These are phyloP conservation scores for Eugnorisma glareosa DNA, from an alignment of 2,888 invertebrate species.

Conservation along the genomic window DNA sequence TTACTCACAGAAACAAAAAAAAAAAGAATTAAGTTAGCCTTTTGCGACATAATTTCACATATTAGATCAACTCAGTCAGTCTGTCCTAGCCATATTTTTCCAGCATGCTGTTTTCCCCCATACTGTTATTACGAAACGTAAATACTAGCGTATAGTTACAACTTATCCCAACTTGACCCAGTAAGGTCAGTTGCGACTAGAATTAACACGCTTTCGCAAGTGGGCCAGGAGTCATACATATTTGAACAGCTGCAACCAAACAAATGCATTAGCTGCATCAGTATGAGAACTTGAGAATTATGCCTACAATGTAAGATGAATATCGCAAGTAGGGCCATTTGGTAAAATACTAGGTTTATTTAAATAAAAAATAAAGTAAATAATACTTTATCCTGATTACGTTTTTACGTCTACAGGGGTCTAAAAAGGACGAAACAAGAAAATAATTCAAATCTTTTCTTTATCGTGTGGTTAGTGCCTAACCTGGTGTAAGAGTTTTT, in stretches of 20 bases:
- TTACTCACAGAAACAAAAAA: not conserved
- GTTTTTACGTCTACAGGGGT: too few relatives aligned
- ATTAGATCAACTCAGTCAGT: not conserved
- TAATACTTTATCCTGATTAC: too few relatives aligned
- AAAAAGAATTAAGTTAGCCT: not conserved
- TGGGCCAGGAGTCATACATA: slow-evolving; percentile 48
- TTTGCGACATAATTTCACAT: too few relatives aligned
- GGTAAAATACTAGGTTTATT: too few relatives aligned
- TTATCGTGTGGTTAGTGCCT: too few relatives aligned
- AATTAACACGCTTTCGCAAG: slow-evolving; percentile 42
- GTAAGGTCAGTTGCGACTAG: slow-evolving; percentile 37
- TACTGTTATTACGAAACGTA: not conserved
- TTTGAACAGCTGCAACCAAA: slow-evolving; percentile 47
- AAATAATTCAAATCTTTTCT: too few relatives aligned
- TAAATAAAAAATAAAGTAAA: too few relatives aligned
- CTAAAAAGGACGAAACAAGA: too few relatives aligned
- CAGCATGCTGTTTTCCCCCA: not conserved
- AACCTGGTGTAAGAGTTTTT: too few relatives aligned
- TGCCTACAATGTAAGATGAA: slow-evolving; percentile 5
- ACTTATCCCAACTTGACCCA: slow-evolving; percentile 35
- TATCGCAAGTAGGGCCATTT: not conserved
- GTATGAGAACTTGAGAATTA: slow-evolving; percentile 8
- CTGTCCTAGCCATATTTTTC: not conserved
- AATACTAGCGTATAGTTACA: slow-evolving; percentile 2
- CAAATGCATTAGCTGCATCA: slow-evolving; percentile 37